These are phyloP conservation scores for Nomada hirtipes DNA, from an alignment of 2,888 invertebrate genomes.

Conservation along the genomic window DNA sequence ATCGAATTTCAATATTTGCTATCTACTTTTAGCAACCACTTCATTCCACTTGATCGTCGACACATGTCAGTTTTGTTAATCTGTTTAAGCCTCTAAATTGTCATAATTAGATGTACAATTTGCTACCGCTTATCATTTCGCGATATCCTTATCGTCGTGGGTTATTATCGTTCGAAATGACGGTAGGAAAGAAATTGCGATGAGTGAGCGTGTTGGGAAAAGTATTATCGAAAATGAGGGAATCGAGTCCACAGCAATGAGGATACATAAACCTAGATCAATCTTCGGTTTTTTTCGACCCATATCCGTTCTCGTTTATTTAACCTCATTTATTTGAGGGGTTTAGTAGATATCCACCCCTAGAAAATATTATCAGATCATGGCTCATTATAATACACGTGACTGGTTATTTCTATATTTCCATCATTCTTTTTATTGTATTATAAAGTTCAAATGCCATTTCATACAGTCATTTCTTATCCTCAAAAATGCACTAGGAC, in stretches of 20 bases:
- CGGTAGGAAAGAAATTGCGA: neutral
- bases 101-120: conserved; percentile 1
- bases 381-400: too few relatives aligned
- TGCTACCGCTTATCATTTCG: neutral
- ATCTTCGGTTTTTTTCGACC: too few relatives aligned
- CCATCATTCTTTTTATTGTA: too few relatives aligned
- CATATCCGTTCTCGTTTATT: too few relatives aligned
- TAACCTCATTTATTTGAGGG: too few relatives aligned
- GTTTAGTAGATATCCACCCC: too few relatives aligned
- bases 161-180: neutral
- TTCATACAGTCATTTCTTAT: too few relatives aligned
- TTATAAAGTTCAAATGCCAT: too few relatives aligned
- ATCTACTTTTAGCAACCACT: neutral
- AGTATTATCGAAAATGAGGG: neutral
- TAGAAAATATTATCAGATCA: too few relatives aligned
- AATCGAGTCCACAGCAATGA: conserved; percentile 1
- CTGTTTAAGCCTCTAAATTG: neutral
- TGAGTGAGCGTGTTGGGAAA: neutral
- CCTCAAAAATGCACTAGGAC: too few relatives aligned
- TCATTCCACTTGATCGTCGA: neutral
- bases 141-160: neutral
- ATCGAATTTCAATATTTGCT: neutral
- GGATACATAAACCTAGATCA: neutral
- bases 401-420: too few relatives aligned
- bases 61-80: neutral